Evolutionary conservation across 2,113 vertebrate species (phyloP), one percentile per base, ranked within the genome.

Genomic region (Sebastes fasciatus): DNA sequence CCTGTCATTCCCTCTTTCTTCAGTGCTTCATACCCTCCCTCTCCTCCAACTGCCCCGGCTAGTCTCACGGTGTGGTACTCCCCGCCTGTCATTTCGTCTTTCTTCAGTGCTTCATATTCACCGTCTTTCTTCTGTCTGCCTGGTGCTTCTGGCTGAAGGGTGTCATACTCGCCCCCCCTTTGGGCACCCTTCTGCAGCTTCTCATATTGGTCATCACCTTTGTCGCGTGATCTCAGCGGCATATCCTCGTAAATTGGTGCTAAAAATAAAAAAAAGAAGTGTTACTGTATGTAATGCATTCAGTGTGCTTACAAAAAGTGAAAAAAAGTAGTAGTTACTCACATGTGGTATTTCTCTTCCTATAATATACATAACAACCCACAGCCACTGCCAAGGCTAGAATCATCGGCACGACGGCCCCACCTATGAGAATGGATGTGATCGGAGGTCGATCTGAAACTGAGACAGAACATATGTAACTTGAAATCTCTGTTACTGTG

Each of bases 171-270:
- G 0, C 1, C 64, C 0, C 70, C 57, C 9, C 3, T 61, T 48
- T 51, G 6, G 23, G 16, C 17, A 49, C 57, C 45, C 42, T 5
- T 13, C 5, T n/a, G 12, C 21, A 92, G 69, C 8, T 1, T 2
- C 17, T 92, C 82, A 3, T 92, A 91, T 5, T 58, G 64, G 5
- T 69, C 70, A 4, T 81, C 87, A 5, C 62, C 84, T 42, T 0
- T 34, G 0, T 52, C 79, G 77, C 0, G 48, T 16, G 1, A 1
- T 10, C 0, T 49, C 69, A 85, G 1, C 0, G 2, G 8, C 58
- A 89, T 19, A 49, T 90, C 80, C 23, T 91, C 83, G 13, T 91
- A 89, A 69, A 89, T 3, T 48, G 16, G 2, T 19, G 0, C 83
- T 84, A 45, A 68, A 63, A 49, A 21, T 21, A 69, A 54, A n/a